Base-by-base conservation (phyloP, 2,797 vertebrate genomes). In the Chelidonichthys spinosus region DNA sequence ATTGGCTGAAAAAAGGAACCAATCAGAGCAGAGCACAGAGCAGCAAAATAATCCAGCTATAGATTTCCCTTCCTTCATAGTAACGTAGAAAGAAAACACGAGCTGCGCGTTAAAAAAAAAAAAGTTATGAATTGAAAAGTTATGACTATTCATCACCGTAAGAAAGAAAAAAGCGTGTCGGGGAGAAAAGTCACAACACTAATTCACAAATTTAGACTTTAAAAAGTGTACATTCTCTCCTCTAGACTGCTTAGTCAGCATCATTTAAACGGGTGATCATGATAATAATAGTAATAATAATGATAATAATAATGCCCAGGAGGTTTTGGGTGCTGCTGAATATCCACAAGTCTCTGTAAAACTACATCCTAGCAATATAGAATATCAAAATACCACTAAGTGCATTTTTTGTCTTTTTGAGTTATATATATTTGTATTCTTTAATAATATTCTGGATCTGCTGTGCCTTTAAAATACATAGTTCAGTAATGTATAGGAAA, bases 401-500 rank as follows among this genome's bases (percentile, higher is more conserved):
- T 25, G 25, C 25, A 25, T 25, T 25, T 25, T 84, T 68, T 74
- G 74, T 78, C 63, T 79, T 83, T 25, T 81, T 54, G 66, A 86
- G 63, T 85, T 61, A 61, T 89, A 88, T 85, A 90, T 76, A 89
- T 54, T 81, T 86, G 73, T 84, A 18, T 82, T 89, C 81, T 92
- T 89, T 90, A 85, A 91, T 86, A 95, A 94, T 95, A 94, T 88
- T 93, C 84, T 91, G 90, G 73, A 93, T 92, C 85, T 91, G 82
- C 87, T 92, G 85, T 93, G 92, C 90, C 94, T 96, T 95, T 95
- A 96, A 97, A 97, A 97, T 97, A 97, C 95, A 96, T 83, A 92
- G 55, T 95, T 96, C 94, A 95, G 93, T 94, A 94, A 96, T 95
- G 94, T 91, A 72, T 96, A 96, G 96, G 95, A 97, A 98, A 97